Evolutionary conservation across 2,797 vertebrate genomes (phyloP), one percentile per base, ranked within the genome.

Genomic region (Leptodactylus fallax): DNA sequence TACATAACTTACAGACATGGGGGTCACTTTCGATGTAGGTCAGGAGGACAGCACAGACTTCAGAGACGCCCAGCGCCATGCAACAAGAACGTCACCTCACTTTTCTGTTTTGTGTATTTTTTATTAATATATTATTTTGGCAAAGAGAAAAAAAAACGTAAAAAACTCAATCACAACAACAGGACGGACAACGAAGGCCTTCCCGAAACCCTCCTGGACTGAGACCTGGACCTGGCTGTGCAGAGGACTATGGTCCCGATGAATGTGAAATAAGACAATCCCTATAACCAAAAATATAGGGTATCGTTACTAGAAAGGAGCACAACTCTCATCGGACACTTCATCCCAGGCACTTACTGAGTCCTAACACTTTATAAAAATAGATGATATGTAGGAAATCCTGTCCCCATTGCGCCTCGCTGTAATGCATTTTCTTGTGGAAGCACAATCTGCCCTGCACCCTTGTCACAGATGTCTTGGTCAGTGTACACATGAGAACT

Each of bases 61-160:
- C 36, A 36, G 36, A 36, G 36, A 36, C 36, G 36, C 36, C 36
- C 36, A 4, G 36, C 36, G 4, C 4, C 36, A 36, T 36, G 36
- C 13, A 55, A 19, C 10, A 3, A 72, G 9, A 9, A 4, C n/a
- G 69, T 45, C 69, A 45, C 16, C 17, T 45, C 67, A 7, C 7
- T 3, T 5, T 14, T 27, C 65, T 14, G 12, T 36, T 72, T 72
- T 71, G 21, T 77, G 58, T 69, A 19, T 36, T 78, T 36, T 21
- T 71, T 86, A 88, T 69, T 82, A 89, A 89, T 89, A 89, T 89
- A 89, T 89, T 89, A 89, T 89, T 86, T 89, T 89, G 79, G 61
- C 79, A 86, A 86, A 71, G n/a, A 81, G n/a, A 80, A 25, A 69
- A 49, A 74, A 21, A 21, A 51, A 83, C 69, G 25, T 11, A 25